Base-by-base conservation (phyloP, 2,113 vertebrate genomes). In the Chamaetylas fuelleborni region DNA sequence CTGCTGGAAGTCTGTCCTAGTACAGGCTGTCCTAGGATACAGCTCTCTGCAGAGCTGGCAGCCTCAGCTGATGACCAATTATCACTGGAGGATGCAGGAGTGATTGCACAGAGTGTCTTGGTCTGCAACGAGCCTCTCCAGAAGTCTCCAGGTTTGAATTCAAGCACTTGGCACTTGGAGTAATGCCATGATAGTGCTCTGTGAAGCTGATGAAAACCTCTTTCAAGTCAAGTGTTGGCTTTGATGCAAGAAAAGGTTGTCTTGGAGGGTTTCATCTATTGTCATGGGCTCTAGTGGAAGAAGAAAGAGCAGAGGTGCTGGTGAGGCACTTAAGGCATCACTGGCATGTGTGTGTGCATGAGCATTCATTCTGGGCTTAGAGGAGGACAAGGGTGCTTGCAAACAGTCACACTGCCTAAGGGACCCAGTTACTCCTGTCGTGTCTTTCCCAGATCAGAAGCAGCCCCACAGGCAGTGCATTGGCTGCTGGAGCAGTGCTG, bases 31-130 rank as follows among this genome's bases (percentile, higher is more conserved):
- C 62, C 54, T 48, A 26, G 56, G 34, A 28, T 69, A 8, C 54
- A 82, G 62, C 47, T 70, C 25, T 69, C 56, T 56, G 56, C 54
- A 70, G 87, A 77, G 62, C 71, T 77, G 56, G 40, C 71, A 83
- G 81, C 60, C 26, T 48, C 0, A 0, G 6, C 29, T 51, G 70
- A 48, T 0, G 1, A 8, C 28, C 3, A 8, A 2, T 38, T 74
- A 53, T 25, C 53, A 40, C 60, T 72, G 43, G 48, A 79, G 86
- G 43, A 31, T 45, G 28, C 2, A 3, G 29, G 47, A 86, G 28
- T 61, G 70, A 92, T 54, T 88, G 22, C 47, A 73, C 51, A 64
- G 60, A 36, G 45, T 11, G 19, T 14, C 31, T 47, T 72, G 56
- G 56, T 43, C 57, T 60, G 40, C 60, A 78, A 66, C 0, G 5